Base-by-base conservation (phyloP, 2,888 invertebrate genomes). In the Aethes cnicana region DNA sequence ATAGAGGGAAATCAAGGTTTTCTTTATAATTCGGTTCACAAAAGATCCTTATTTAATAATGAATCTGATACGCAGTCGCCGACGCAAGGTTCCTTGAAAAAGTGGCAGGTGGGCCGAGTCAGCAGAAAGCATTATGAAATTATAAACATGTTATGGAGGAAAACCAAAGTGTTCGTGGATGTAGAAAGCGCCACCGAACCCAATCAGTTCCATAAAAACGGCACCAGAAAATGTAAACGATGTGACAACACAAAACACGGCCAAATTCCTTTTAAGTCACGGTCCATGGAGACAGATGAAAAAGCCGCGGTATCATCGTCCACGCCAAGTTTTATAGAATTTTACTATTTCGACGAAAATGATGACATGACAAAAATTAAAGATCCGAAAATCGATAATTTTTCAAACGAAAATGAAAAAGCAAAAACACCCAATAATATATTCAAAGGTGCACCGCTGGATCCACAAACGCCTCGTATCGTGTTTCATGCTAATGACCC, bases 301-400 rank as follows among this genome's bases (percentile, higher is more conserved):
- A 18, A 49, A 47, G 30, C 43, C 54, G 47, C 16, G 11, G 35
- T 6, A 64, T 58, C 28, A n/a, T 44, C 66, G 4, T 59, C 72
- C 3, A 84, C 82, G 8, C 68, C 78, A 2, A 85, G 84, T 65
- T 80, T 66, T 36, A 85, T 86, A 43, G 86, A 87, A 64, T 87
- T 87, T 68, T 80, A 85, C 64, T 87, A 86, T 63, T 69, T 80
- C 49, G 81, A 85, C 55, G 75, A 82, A 41, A 57, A 55, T 20
- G 64, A 72, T 42, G 68, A 74, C 7, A 58, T 47, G 36, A 6
- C 53, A 1, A 67, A 61, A 48, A 52, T 53, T 9, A 62, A 61
- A 53, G 53, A 63, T 9, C 43, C 26, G 4, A 43, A 17, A 12
- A 30, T 30, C 17, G 16, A 50, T 17, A 21, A 21, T 8, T 6